Evolutionary conservation across 2,888 invertebrate genomes (phyloP), one percentile per base, ranked within the genome.

Genomic region (Morpho achilles): DNA sequence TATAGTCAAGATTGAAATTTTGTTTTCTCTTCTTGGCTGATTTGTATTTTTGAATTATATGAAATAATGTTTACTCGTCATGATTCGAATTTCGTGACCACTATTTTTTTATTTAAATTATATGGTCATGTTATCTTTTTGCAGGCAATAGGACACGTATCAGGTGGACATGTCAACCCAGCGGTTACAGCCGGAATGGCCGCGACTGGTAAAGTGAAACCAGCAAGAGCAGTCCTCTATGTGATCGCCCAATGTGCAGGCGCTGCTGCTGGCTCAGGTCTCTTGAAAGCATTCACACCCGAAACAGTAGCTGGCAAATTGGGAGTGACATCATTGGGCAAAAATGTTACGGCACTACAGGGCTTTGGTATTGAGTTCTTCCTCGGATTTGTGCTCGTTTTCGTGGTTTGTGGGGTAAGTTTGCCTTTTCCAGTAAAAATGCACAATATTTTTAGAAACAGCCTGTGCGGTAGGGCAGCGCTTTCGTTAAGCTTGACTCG

Each of bases 131-230:
- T 8, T 50, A 8, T 10, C 8, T 3, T 46, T 4, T 10, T 61
- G 53, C 84, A 96, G 96, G 92, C 94, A 53, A 93, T 97, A 68
- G 97, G 96, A 4, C 96, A 97, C 83, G 93, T 97, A 55, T 97
- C 97, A 59, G 97, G 98, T 2, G 97, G 96, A 8, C 98, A 98
- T 83, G 92, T 98, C 62, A 98, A 98, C 91, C 98, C 98, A 1
- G 98, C 98, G 0, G 97, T 98, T 47, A 98, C 98, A 5, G 80
- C 92, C 16, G 97, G 95, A 1, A 92, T 98, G 85, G 85, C 96
- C 56, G 93, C 94, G 8, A 93, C 95, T 7, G 96, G 97, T 7
- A 94, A 95, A 72, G 94, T 97, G 55, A 94, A 95, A 68, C 84
- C 96, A 0, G 79, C 94, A 41, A 93, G 96, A 66, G 95, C 94